Base-by-base conservation (phyloP, 92 coral and sea anemone genomes). In the Umimayanthus kanabou region DNA sequence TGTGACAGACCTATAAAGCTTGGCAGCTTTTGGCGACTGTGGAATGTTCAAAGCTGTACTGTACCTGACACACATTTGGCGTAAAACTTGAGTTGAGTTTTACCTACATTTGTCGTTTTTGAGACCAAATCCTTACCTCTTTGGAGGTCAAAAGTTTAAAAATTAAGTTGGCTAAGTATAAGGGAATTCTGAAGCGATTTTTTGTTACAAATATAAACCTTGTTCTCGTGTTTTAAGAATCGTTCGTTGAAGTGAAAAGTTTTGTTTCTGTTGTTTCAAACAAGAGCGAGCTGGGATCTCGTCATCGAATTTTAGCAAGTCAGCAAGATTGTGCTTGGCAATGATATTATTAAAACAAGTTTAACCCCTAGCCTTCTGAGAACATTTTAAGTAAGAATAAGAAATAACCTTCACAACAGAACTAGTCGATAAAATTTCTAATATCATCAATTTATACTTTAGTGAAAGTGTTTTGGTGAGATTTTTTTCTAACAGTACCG, bases 1-100 rank as follows among this genome's bases (percentile, higher is more conserved):
- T n/a, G 94, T 92, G 28, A 92, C 94, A 45, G 94, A 92, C 77
- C 55, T 92, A 84, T 92, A 83, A 89, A 29, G 43, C 47, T 80
- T 26, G 11, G 2, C 40, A 47, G 40, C 42, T 78, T 23, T 15
- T 22, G 22, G 4, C 6, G 7, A 61, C 69, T 13, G 58, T 47
- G 23, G 0, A 61, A 33, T 33, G 37, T 33, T 33, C 22, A 6
- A 61, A 61, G 22, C 69, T 16, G 69, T 8, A 61, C 7, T 61
- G 69, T 5, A 61, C n/a, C 66, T 61, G 22, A 61, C 69, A 15
- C 22, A 20, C 7, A 61, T 25, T 20, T 61, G 69, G 69, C 69
- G 69, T 61, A 61, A 61, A 61, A 20, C n/a, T 47, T 61, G 69
- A 61, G n/a, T 18, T 18, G n/a, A 5, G 25, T 61, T 61, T 61